Conservation (phyloP, 2,113 vertebrate genomes). For the Haliaeetus leucogaster region DNA sequence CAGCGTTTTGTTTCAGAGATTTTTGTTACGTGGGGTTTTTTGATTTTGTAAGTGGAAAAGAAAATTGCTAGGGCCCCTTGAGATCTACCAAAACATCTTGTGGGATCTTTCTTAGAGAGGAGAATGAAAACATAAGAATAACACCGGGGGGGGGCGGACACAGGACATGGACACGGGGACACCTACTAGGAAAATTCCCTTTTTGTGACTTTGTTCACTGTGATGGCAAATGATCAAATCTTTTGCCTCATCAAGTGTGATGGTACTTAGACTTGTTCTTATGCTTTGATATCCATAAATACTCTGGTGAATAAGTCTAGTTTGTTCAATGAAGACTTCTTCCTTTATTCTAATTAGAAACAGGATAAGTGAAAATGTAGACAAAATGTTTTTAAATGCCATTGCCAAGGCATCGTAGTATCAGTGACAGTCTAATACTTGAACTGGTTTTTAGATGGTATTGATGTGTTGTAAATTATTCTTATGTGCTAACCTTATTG, state of each 20-base stretch:
- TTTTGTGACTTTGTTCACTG: background rate
- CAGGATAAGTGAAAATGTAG: background rate
- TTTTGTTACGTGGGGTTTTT: no score
- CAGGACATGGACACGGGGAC: no score
- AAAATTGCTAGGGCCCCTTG: no score
- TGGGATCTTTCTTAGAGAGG: no score
- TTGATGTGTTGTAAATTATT: conserved; percentile 1
- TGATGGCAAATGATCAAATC: background rate
- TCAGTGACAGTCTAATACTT: background rate
- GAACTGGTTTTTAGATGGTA: background rate
- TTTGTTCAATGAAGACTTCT: background rate
- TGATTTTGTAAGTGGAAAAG: no score
- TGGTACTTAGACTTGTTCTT: background rate
- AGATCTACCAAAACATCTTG: no score
- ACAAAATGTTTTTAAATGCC: background rate
- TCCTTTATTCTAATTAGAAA: background rate
- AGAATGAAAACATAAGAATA: no score
- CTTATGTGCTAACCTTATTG: conserved; percentile 22
- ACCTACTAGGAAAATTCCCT: background rate
- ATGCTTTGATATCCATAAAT: background rate
- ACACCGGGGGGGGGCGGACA: no score
- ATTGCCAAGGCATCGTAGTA: background rate
- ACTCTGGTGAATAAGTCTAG: background rate
- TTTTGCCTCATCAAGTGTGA: background rate
- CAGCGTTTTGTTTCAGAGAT: no score